Base-by-base conservation (phyloP, 1,140 invertebrate genomes). In the Glossosoma conforme region DNA sequence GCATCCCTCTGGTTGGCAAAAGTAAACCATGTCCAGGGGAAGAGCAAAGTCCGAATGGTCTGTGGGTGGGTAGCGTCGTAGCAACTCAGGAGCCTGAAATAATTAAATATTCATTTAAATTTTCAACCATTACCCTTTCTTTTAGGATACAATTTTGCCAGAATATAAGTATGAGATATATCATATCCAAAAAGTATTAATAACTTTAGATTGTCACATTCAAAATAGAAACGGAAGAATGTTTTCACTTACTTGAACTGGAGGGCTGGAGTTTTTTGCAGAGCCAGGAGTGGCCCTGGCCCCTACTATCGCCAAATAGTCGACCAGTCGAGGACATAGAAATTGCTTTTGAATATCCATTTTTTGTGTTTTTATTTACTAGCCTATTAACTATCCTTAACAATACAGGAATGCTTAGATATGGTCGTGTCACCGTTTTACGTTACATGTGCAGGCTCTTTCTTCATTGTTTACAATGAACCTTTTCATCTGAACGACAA, bases 1-100 rank as follows among this genome's bases (percentile, higher is more conserved):
- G 65, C 96, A 98, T 38, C 97, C 97, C 76, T 99, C 97, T 0
- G 97, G 97, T 72, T 99, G 97, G 68, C 97, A 99, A 74, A 99
- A 99, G 66, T 96, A 97, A 5, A 98, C 94, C 81, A 99, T 96
- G 73, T 99, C 97, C 61, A 94, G 74, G 1, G 97, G 94, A 52
- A 99, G 74, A 1, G 91, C 87, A 73, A 99, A 99, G 72, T 99
- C 97, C 65, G 89, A 86, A 70, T 99, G 97, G 72, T 99, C 96
- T 55, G 96, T 91, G 5, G 92, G 79, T 0, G 97, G 97, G 74
- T 98, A 99, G n/a, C 96, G 81, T 22, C 95, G 81, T n/a, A 97
- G 72, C 13, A 96, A 73, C 72, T 96, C 91, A 22, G 93, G 92
- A 13, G 87, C 78, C 83, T 92, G 19, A 25, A 25, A 25, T 3